These are phyloP conservation scores for Hyppa rectilinea DNA, from an alignment of 2,888 invertebrate species.

Conservation along the genomic window DNA sequence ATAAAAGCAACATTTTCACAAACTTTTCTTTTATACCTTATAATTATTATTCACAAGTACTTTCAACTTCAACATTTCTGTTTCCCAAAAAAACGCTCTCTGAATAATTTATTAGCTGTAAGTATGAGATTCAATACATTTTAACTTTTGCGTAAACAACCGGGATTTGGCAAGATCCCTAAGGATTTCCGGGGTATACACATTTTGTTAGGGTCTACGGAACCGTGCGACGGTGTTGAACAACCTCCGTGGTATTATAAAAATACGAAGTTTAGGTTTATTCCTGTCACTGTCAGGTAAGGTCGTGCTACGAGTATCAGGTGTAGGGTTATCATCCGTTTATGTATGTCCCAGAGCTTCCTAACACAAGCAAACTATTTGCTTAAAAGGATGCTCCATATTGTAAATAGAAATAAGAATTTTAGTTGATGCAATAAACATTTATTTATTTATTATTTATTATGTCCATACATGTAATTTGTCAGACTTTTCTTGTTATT, in stretches of 20 bases:
- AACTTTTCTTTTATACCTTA: conserved; percentile 1
- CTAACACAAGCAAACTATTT: too few species aligned
- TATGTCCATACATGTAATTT: too few species aligned
- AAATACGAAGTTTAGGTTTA: conserved; percentile 7
- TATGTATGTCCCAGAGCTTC: too few species aligned
- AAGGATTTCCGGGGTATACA: conserved; percentile 35
- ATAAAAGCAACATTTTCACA: background rate
- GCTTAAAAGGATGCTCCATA: too few species aligned
- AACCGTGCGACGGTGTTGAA: background rate
- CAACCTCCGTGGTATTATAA: background rate
- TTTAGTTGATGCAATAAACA: too few species aligned
- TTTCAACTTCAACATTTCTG: conserved; percentile 20
- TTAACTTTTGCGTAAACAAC: conserved; percentile 62
- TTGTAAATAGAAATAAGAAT: too few species aligned
- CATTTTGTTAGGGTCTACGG: conserved; percentile 15
- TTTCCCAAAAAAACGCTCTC: conserved; percentile 38
- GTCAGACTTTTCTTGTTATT: too few species aligned
- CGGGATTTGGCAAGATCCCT: conserved; percentile 50
- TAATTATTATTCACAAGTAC: conserved; percentile 42
- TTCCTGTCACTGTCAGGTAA: background rate
- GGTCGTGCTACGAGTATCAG: background rate
- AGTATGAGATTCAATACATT: conserved; percentile 56
- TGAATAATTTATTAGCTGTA: conserved; percentile 54
- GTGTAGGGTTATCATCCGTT: too few species aligned
- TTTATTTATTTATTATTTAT: too few species aligned